Conservation (phyloP, 1,140 invertebrate species). For the Capitella teleta region DNA sequence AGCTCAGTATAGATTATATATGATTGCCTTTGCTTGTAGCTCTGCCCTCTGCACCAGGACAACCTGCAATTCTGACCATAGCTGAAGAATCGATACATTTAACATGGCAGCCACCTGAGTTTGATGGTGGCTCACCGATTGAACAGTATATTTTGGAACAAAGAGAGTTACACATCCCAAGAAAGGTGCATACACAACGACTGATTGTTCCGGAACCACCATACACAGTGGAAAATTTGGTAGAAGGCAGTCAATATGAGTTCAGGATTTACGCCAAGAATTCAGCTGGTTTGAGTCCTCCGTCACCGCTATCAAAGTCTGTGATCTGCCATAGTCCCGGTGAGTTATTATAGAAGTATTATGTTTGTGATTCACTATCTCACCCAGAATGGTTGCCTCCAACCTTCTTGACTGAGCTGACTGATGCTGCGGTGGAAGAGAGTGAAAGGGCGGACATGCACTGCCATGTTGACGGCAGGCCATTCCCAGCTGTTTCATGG, state of each 20-base stretch:
- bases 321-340: constrained; percentile 5
- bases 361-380: neutral
- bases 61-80: neutral
- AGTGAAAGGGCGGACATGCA: constrained; percentile 70
- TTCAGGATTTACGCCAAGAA: constrained; percentile 97
- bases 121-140: constrained; percentile 86
- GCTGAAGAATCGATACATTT: neutral
- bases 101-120: constrained; percentile 76
- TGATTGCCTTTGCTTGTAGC: too few species aligned
- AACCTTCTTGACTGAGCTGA: constrained; percentile 14
- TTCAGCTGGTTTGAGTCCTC: constrained; percentile 85
- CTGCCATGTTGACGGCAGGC: constrained; percentile 77
- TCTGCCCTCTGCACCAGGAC: neutral
- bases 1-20: too few species aligned
- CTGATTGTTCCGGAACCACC: constrained; percentile 70
- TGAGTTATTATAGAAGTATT: neutral
- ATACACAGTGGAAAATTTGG: constrained; percentile 78
- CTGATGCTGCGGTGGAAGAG: constrained; percentile 13
- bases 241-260: constrained; percentile 80
- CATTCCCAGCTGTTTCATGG: constrained; percentile 76
- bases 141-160: constrained; percentile 92
- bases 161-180: constrained; percentile 54
- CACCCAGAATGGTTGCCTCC: constrained; percentile 9
- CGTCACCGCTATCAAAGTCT: constrained; percentile 58
- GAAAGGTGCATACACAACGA: constrained; percentile 74